phyloP scores from a whole-genome alignment of 2,888 invertebrate species.

The Trichopria drosophilae region DNA sequence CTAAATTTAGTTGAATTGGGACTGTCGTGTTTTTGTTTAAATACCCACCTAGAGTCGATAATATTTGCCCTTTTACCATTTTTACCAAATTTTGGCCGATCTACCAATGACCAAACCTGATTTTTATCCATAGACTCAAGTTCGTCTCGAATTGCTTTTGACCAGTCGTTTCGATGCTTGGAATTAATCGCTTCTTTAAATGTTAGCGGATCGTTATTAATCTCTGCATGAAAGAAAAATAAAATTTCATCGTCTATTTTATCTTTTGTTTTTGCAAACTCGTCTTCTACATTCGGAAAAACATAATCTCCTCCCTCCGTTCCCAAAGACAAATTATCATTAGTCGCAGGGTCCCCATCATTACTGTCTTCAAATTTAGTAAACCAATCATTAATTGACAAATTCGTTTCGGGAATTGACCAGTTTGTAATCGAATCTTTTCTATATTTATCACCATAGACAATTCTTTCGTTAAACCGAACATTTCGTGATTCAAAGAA shows the following conservation, averaged over 20 bases:
- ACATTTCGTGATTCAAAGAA: constrained; percentile 24
- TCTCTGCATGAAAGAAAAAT: constrained; percentile 1
- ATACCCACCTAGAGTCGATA: constrained; percentile 32
- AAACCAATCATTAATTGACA: constrained; percentile 10
- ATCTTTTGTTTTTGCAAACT: too few species aligned
- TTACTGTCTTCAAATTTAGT: constrained; percentile 8
- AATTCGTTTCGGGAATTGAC: constrained; percentile 18
- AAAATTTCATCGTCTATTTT: constrained; percentile 10
- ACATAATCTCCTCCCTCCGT: constrained; percentile 3
- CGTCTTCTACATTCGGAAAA: too few species aligned
- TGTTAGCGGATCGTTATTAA: constrained; percentile 17
- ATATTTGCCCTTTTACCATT: constrained; percentile 10
- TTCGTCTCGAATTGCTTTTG: constrained; percentile 17
- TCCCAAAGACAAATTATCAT: neutral
- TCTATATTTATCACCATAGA: constrained; percentile 34
- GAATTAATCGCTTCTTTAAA: constrained; percentile 26
- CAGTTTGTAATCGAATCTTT: constrained; percentile 7
- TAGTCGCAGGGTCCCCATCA: neutral
- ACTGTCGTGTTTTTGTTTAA: constrained; percentile 26
- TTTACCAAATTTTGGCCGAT: constrained; percentile 6
- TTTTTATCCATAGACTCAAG: constrained; percentile 23
- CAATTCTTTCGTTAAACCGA: constrained; percentile 36
- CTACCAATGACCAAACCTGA: constrained; percentile 19
- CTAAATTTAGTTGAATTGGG: constrained; percentile 13
- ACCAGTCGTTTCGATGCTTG: constrained; percentile 27